Evolutionary conservation across 2,113 vertebrate genomes (phyloP), one percentile per base, ranked within the genome.

Genomic region (Actinemys pallida): DNA sequence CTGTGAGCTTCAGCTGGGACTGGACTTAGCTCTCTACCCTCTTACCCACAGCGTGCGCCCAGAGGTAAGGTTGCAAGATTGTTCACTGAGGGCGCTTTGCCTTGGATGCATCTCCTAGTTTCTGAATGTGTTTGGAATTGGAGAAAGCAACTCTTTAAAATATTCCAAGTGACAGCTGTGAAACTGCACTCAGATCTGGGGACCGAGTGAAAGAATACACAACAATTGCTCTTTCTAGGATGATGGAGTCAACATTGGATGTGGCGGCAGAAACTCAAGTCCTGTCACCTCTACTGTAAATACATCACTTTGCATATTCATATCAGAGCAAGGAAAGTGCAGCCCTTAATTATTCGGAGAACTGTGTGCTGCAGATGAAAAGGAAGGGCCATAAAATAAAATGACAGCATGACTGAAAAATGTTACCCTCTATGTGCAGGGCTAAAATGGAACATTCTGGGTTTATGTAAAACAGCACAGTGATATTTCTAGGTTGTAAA

Each of bases 41-140:
- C 65, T 91, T 94, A 91, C 79, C 93, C 79, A 53, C 50, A 92
- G 92, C 87, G 75, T 88, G 90, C 87, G 65, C 94, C 94, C 90
- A 93, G 93, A 93, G 91, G 45, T 84, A 94, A 47, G 91, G 83
- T 59, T 93, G 22, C 24, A 47, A 42, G 39, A 76, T 76, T 97
- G 93, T 90, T 94, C 83, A 95, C 10, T 45, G 90, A 81, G 69
- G 10, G 52, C 50, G 86, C 93, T 95, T 91, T 95, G 96, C 92
- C 96, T 96, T 81, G 86, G 93, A 88, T 69, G 8, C 92, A 91
- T 92, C 94, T 91, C 87, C 86, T 0, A 0, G 31, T 83, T 80
- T 81, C 65, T 95, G 92, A 88, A 87, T 88, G 79, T 92, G 91
- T 79, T 94, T 91, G 94, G 96, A 96, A 94, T 96, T 95, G 93